These are phyloP conservation scores for Oncorhynchus nerka DNA, from an alignment of 2,113 vertebrate genomes.

Conservation along the genomic window DNA sequence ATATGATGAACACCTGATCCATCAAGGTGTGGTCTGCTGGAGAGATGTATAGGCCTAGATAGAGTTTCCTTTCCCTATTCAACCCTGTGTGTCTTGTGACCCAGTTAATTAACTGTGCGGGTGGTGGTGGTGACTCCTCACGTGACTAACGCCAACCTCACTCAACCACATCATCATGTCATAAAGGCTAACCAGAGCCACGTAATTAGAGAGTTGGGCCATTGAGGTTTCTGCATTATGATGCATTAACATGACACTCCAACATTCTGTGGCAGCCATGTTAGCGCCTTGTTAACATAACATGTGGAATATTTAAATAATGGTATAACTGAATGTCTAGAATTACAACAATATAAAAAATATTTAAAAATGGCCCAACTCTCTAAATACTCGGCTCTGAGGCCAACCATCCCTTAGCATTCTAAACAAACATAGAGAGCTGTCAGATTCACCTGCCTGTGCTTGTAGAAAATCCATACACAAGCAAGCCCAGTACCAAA, in stretches of 20 bases:
- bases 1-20: constrained; percentile 53
- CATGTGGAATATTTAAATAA: too few relatives aligned
- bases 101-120: constrained; percentile 24
- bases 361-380: too few relatives aligned
- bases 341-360: too few relatives aligned
- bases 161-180: not conserved
- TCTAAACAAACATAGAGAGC: not conserved
- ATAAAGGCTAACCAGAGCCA: not conserved
- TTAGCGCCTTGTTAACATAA: too few relatives aligned
- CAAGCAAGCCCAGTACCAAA: not conserved
- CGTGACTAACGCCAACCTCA: not conserved
- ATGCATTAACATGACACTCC: too few relatives aligned
- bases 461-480: not conserved
- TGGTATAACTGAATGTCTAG: too few relatives aligned
- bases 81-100: constrained; percentile 36
- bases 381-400: too few relatives aligned
- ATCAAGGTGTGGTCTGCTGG: constrained; percentile 57
- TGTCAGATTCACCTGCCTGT: not conserved
- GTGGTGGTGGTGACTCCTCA: not conserved
- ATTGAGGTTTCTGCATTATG: too few relatives aligned
- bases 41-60: not conserved
- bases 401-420: not conserved
- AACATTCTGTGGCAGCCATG: too few relatives aligned
- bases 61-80: constrained; percentile 63
- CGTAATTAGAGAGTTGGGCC: too few relatives aligned